Conservation (phyloP, 2,797 vertebrate genomes). For the Helicolenus hilgendorfi region DNA sequence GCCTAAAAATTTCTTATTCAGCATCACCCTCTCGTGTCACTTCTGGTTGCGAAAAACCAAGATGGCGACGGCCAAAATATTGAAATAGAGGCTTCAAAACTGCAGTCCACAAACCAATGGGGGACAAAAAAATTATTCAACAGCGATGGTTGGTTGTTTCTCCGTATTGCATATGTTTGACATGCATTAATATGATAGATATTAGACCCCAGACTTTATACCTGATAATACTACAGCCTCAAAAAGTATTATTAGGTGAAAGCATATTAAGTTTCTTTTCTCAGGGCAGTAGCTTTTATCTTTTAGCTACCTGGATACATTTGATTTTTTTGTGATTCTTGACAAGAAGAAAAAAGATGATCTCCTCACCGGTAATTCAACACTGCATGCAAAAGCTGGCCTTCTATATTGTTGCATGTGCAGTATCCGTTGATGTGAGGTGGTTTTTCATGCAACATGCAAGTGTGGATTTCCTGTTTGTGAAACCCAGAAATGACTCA, state of each 20-base stretch:
- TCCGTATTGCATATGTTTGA: background rate
- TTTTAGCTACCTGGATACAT: background rate
- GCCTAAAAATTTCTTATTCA: no score
- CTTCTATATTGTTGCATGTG: background rate
- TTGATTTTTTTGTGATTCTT: background rate
- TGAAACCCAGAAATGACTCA: background rate
- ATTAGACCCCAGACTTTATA: background rate
- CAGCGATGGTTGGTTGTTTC: background rate
- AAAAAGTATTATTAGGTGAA: background rate
- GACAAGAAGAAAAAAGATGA: background rate
- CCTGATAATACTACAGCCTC: background rate
- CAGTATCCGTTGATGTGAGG: background rate
- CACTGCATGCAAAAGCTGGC: background rate
- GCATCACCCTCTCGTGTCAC: no score
- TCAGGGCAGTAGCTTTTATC: background rate
- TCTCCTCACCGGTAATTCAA: background rate
- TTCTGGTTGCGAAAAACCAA: no score
- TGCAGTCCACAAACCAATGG: no score
- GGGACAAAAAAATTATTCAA: background rate
- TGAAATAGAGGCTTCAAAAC: no score
- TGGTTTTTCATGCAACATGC: background rate
- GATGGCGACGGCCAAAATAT: no score
- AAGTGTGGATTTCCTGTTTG: background rate
- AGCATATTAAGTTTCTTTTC: background rate
- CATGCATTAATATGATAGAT: background rate